Percentiles rank a stretch among this genome's conserved stretches.
These are phyloP conservation scores for Turritopsis rubra DNA, from an alignment of 30 jellyfish, hydroid and myxozoan genomes.

Conservation along the genomic window DNA sequence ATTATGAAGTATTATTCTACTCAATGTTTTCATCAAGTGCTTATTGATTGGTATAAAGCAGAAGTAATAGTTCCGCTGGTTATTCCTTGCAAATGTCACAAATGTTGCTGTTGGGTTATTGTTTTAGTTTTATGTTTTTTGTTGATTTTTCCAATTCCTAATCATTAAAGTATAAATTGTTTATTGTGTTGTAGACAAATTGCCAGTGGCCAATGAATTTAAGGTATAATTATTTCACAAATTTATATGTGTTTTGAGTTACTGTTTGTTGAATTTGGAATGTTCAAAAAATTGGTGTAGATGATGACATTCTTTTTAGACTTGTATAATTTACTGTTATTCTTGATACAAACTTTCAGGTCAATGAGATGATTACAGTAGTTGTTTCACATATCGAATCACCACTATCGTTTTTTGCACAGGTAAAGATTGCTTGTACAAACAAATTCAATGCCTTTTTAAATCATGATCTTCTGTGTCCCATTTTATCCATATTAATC, in stretches of 20 bases:
- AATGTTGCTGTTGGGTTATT: too few species aligned
- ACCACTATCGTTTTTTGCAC: not conserved
- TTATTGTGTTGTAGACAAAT: not conserved
- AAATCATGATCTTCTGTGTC: too few species aligned
- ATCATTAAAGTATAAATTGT: too few species aligned
- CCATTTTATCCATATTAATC: too few species aligned
- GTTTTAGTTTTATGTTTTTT: too few species aligned
- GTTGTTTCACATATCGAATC: not conserved
- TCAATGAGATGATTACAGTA: slow-evolving; percentile 1
- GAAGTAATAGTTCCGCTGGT: too few species aligned
- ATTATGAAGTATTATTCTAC: too few species aligned
- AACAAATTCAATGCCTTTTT: not conserved
- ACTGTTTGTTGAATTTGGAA: not conserved
- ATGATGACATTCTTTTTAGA: not conserved
- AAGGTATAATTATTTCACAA: not conserved
- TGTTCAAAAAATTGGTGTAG: not conserved
- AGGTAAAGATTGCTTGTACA: not conserved
- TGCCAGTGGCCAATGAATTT: not conserved
- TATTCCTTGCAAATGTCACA: too few species aligned
- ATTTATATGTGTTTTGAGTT: not conserved
- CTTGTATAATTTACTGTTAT: not conserved
- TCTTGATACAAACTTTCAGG: not conserved
- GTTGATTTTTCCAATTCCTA: too few species aligned
- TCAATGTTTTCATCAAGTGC: too few species aligned
- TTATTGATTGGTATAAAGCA: too few species aligned